phyloP scores from a whole-genome alignment of 2,888 invertebrate species.

The Notodonta dromedarius region DNA sequence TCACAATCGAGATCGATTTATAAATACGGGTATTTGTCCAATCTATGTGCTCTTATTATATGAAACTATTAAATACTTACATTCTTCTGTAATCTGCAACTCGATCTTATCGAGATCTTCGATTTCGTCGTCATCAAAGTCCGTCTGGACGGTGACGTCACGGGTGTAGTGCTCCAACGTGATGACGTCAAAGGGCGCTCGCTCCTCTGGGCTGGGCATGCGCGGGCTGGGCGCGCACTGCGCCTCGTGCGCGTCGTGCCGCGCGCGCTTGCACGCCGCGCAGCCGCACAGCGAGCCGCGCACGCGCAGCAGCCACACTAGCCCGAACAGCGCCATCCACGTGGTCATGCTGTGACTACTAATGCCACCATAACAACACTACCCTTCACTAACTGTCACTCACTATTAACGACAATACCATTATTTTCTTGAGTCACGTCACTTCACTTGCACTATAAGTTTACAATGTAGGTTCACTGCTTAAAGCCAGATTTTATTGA shows the following conservation, averaged over 20 bases:
- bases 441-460: slow-evolving; percentile 4
- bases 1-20: no score
- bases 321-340: slow-evolving; percentile 94
- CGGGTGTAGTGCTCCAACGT: slow-evolving; percentile 76
- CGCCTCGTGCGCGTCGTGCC: slow-evolving; percentile 60
- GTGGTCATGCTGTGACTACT: slow-evolving; percentile 78
- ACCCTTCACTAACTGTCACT: slow-evolving; percentile 55
- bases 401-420: background rate
- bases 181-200: slow-evolving; percentile 75
- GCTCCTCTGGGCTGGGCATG: slow-evolving; percentile 57
- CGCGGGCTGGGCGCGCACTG: slow-evolving; percentile 56
- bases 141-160: slow-evolving; percentile 81
- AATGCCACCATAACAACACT: slow-evolving; percentile 34
- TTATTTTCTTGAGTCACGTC: slow-evolving; percentile 11
- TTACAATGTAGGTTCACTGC: background rate
- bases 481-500: background rate
- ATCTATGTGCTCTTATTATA: background rate
- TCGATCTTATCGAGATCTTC: slow-evolving; percentile 79
- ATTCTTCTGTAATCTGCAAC: slow-evolving; percentile 75
- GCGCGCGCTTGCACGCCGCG: slow-evolving; percentile 87
- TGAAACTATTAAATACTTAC: slow-evolving; percentile 60
- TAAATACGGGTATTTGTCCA: no score
- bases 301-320: slow-evolving; percentile 93
- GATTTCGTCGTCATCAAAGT: slow-evolving; percentile 76
- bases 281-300: slow-evolving; percentile 91